Conservation (phyloP, 1,140 invertebrate genomes). For the Diabrotica undecimpunctata region DNA sequence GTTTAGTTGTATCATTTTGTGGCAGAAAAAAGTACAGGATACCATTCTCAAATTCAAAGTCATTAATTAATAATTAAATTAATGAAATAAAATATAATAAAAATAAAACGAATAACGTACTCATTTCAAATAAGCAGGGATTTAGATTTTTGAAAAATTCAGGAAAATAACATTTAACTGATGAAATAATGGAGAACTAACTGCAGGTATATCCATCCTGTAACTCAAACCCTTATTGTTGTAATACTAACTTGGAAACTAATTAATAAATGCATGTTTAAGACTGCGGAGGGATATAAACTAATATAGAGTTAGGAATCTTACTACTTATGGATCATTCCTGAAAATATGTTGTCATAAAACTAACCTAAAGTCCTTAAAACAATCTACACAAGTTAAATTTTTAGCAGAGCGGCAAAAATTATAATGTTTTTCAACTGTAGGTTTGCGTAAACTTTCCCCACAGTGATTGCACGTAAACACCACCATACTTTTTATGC, state of each 20-base stretch:
- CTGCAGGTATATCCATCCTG: too few species aligned
- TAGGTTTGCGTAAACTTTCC: slow-evolving; percentile 83
- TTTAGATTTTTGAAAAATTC: not conserved
- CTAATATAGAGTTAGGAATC: not conserved
- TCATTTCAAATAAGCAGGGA: too few species aligned
- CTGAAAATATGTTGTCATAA: not conserved
- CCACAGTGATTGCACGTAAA: slow-evolving; percentile 90
- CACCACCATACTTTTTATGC: slow-evolving; percentile 74
- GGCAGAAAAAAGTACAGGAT: not conserved
- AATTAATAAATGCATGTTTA: too few species aligned
- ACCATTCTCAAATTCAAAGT: too few species aligned
- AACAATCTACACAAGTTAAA: slow-evolving; percentile 86
- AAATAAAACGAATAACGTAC: too few species aligned
- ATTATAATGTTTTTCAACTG: slow-evolving; percentile 87
- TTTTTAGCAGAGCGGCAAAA: slow-evolving; percentile 52
- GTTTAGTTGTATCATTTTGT: not conserved
- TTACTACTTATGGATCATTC: not conserved
- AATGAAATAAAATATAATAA: too few species aligned
- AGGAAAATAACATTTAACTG: too few species aligned
- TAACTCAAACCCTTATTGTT: too few species aligned
- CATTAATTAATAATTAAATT: too few species aligned
- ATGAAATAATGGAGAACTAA: too few species aligned
- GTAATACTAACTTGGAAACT: too few species aligned
- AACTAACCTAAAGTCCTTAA: slow-evolving; percentile 78
- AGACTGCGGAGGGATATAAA: not conserved